Percentiles rank a stretch among this genome's conserved stretches.
Conservation (phyloP, 2,113 vertebrate species). For the Bos taurus region ARS-UCD2.0 NC_037357.1:97547001-97547500, state of each 20-base stretch:
- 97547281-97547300: not conserved
- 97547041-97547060: conserved; percentile 19
- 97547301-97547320: not conserved
- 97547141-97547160: conserved; percentile 66
- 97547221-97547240: conserved; percentile 51
- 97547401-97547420: not conserved
- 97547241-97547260: conserved; percentile 12
- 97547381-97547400: not conserved
- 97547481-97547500: not conserved
- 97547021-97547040: conserved; percentile 41
- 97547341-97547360: not conserved
- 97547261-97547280: conserved; percentile 71
- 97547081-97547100: conserved; percentile 62
- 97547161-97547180: conserved; percentile 72
- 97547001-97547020: conserved; percentile 41
- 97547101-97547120: conserved; percentile 67
- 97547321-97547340: not conserved
- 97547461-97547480: not conserved
- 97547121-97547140: conserved; percentile 66
- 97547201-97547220: conserved; percentile 72
- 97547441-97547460: not conserved
- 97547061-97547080: conserved; percentile 55
- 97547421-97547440: not conserved
- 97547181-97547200: conserved; percentile 61
- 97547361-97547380: not conserved